Percentiles rank a stretch among this genome's conserved stretches.
Conservation (phyloP, 2,113 vertebrate genomes). For the Sturnus vulgaris region DNA sequence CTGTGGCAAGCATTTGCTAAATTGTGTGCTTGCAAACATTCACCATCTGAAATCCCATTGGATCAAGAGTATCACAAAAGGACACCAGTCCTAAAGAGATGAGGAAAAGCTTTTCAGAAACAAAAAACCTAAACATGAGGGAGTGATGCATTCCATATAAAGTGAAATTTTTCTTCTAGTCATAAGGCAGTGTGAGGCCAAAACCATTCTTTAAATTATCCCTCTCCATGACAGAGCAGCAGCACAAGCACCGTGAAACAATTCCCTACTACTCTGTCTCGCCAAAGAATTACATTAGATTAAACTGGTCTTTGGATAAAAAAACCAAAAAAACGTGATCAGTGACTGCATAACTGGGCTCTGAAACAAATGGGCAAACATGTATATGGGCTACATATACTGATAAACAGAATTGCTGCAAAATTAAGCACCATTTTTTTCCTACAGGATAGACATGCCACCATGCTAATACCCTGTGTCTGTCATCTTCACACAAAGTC, state of each 20-base stretch:
- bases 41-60: neutral
- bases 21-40: neutral
- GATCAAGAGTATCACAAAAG: neutral
- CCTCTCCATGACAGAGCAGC: neutral
- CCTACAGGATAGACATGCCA: neutral
- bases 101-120: neutral
- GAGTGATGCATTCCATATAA: neutral
- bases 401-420: neutral
- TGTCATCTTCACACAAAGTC: neutral
- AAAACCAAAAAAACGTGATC: neutral
- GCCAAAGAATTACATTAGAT: constrained; percentile 26
- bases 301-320: neutral
- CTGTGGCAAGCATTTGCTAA: neutral
- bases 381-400: neutral
- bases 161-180: neutral
- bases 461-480: neutral
- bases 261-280: constrained; percentile 1
- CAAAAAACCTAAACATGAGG: neutral
- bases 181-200: constrained; percentile 1
- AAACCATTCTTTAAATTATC: constrained; percentile 34
- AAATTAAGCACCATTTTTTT: neutral
- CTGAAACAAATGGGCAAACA: neutral
- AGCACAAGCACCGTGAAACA: constrained; percentile 10
- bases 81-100: neutral
- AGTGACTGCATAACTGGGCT: neutral